Evolutionary conservation across 2,888 invertebrate species (phyloP).

Genomic region (Globia sparganii): DNA sequence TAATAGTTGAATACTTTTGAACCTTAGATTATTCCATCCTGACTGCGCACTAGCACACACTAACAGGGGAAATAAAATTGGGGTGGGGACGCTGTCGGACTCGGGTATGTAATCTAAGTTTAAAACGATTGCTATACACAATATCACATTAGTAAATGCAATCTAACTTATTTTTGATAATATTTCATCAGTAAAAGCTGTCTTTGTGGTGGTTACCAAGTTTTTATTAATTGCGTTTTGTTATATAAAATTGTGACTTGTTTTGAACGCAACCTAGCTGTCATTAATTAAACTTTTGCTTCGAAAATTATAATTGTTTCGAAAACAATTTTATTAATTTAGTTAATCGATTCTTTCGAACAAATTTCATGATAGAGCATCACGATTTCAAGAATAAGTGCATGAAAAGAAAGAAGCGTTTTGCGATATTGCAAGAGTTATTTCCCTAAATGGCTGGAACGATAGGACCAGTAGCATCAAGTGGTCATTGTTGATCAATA

Average conservation of each 20-base stretch:
- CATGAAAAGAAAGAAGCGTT: not conserved
- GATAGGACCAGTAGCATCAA: conserved; percentile 51
- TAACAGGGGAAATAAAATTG: too few relatives aligned
- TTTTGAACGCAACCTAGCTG: conserved; percentile 46
- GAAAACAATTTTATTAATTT: not conserved
- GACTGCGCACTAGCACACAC: too few relatives aligned
- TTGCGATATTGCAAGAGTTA: conserved; percentile 5
- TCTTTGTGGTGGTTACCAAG: not conserved
- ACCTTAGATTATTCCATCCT: too few relatives aligned
- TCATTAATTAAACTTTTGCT: conserved; percentile 28
- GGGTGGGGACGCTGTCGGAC: too few relatives aligned
- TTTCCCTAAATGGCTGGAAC: conserved; percentile 41
- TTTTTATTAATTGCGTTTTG: not conserved
- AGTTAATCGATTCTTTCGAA: not conserved
- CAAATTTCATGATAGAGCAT: not conserved
- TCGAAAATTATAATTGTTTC: too few relatives aligned
- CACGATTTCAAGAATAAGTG: not conserved
- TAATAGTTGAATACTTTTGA: too few relatives aligned
- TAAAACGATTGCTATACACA: accelerated
- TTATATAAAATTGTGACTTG: not conserved
- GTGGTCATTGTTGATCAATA: conserved; percentile 52
- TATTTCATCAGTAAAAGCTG: not conserved
- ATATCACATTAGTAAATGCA: not conserved
- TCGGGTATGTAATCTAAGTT: too few relatives aligned
- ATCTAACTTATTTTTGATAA: not conserved